Evolutionary conservation across 2,888 invertebrate species (phyloP), one percentile per base, ranked within the genome.

Genomic region (Xanthia icteritia): DNA sequence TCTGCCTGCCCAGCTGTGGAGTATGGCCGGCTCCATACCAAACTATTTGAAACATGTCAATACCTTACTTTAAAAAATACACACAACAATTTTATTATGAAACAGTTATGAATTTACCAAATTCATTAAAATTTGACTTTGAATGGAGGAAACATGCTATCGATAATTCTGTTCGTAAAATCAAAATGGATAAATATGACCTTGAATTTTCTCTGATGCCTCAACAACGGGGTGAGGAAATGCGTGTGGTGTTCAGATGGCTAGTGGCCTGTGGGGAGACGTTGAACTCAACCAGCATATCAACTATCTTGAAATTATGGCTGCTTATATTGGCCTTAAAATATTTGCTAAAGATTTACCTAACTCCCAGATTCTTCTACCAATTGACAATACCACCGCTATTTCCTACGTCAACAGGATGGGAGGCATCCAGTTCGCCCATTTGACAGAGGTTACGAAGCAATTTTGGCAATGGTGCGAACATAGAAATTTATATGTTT

Each of bases 381-480:
- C 81, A 4, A 54, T 83, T 17, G 81, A 84, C 20, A 84, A 84
- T 56, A 77, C 74, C 5, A 82, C 84, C 4, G 80, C 82, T 20
- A 69, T 80, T 23, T 17, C n/a, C n/a, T n/a, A n/a, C n/a, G n/a
- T n/a, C n/a, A n/a, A n/a, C n/a, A n/a, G n/a, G n/a, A n/a, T n/a
- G n/a, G n/a, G n/a, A n/a, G n/a, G n/a, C n/a, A n/a, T n/a, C n/a
- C 23, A 54, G 51, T 54, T 54, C 23, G 23, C 20, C 23, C 31
- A 54, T 54, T 54, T 20, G 23, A 86, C 56, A 60, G 79, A 54
- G 9, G 60, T 31, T 31, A 20, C 31, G 11, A 60, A 31, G 31
- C 20, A 60, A 60, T 20, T 60, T 20, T 60, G 17, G 27, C 27
- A 60, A 51, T 51, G 51, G 20, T 48, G 48, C 17, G 48, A 48